Conservation (phyloP, 53 echinoderm and acorn worm species). For the Astropecten irregularis region DNA sequence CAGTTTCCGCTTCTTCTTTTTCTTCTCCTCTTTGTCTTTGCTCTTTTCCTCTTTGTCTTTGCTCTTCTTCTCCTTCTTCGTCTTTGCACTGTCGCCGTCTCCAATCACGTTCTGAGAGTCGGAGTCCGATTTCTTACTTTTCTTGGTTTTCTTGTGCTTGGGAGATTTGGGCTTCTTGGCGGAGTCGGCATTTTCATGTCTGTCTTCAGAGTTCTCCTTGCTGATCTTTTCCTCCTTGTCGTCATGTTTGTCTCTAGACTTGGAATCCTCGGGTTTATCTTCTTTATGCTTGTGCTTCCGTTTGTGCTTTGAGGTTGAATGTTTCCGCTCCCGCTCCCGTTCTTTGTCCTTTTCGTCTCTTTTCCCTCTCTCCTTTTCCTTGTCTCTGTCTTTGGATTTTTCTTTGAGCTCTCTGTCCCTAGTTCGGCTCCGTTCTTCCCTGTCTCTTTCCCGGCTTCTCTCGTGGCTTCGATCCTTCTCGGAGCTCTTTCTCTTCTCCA, state of each 20-base stretch:
- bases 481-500: conserved; percentile 5
- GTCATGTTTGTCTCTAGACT: conserved; percentile 30
- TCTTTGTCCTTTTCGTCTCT: conserved; percentile 51
- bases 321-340: conserved; percentile 44
- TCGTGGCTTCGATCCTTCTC: conserved; percentile 15
- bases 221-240: conserved; percentile 32
- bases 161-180: conserved; percentile 40
- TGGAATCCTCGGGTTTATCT: conserved; percentile 26
- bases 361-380: conserved; percentile 33
- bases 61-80: conserved; percentile 61
- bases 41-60: conserved; percentile 66
- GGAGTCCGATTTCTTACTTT: conserved; percentile 43
- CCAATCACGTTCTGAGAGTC: conserved; percentile 53
- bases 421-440: conserved; percentile 31
- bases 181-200: conserved; percentile 35
- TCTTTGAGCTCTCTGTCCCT: conserved; percentile 42
- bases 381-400: conserved; percentile 44
- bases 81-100: conserved; percentile 41
- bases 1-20: conserved; percentile 53
- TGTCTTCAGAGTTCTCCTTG: conserved; percentile 41
- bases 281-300: conserved; percentile 55
- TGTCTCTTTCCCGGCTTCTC: conserved; percentile 8
- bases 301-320: conserved; percentile 36
- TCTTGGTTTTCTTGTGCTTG: conserved; percentile 65
- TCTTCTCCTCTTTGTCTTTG: conserved; percentile 65